These are phyloP conservation scores for Pegea sp. DNA, from an alignment of 23 tunicate species.

Conservation along the genomic window DNA sequence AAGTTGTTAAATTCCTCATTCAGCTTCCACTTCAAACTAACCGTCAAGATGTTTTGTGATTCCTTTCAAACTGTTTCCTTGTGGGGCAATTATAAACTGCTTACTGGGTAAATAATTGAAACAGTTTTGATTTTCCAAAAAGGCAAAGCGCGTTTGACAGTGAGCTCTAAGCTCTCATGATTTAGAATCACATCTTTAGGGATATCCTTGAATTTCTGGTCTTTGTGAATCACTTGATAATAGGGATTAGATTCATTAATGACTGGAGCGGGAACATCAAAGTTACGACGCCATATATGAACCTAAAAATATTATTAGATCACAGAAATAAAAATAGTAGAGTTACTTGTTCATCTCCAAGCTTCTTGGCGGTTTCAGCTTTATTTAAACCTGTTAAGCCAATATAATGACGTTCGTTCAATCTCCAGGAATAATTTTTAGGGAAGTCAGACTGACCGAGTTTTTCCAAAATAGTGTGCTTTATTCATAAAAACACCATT, in stretches of 20 bases:
- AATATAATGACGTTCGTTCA: constrained; percentile 94
- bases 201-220: constrained; percentile 61
- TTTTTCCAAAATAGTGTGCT: constrained; percentile 19
- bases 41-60: constrained; percentile 78
- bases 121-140: constrained; percentile 89
- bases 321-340: no score
- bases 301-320: constrained; percentile 13
- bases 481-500: no score
- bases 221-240: constrained; percentile 33
- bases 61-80: constrained; percentile 94
- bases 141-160: constrained; percentile 80
- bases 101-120: constrained; percentile 71
- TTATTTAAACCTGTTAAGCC: constrained; percentile 87
- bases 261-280: constrained; percentile 75
- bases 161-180: constrained; percentile 69
- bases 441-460: constrained; percentile 35
- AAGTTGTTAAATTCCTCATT: no score
- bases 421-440: constrained; percentile 67
- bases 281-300: constrained; percentile 86
- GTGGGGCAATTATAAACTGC: constrained; percentile 77
- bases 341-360: constrained; percentile 62
- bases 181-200: constrained; percentile 49
- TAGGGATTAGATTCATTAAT: constrained; percentile 33
- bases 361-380: constrained; percentile 78
- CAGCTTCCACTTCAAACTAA: no score